A percentile compares a stretch with the other conserved stretches of the same genome.
Evolutionary conservation across 2,888 invertebrate species (phyloP).

Genomic region (Drosophila mercatorum): DNA sequence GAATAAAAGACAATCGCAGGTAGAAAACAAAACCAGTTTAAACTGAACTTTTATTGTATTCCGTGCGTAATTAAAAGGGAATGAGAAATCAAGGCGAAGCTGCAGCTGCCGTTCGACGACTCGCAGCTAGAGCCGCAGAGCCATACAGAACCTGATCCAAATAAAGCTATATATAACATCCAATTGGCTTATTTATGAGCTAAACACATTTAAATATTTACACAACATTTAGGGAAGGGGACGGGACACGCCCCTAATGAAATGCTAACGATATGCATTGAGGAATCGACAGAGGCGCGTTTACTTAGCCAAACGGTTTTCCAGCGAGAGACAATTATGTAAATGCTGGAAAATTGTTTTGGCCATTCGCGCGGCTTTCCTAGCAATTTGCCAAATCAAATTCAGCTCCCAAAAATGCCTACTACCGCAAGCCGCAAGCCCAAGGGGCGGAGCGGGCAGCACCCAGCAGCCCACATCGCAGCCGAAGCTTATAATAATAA

Average conservation of each 20-base stretch:
- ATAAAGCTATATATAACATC: constrained; percentile 2
- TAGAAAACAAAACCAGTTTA: constrained; percentile 56
- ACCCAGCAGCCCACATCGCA: constrained; percentile 19
- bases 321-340: constrained; percentile 73
- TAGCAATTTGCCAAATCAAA: constrained; percentile 73
- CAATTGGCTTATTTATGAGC: constrained; percentile 65
- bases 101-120: constrained; percentile 30
- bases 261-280: constrained; percentile 3
- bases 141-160: constrained; percentile 49
- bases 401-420: constrained; percentile 36
- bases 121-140: constrained; percentile 33
- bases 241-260: constrained; percentile 10
- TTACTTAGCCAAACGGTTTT: constrained; percentile 43
- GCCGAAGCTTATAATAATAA: constrained; percentile 72
- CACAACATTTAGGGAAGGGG: constrained; percentile 23
- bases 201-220: constrained; percentile 64
- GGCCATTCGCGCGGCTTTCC: constrained; percentile 46
- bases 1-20: constrained; percentile 21
- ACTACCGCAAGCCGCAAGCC: background rate
- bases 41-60: constrained; percentile 63
- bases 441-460: constrained; percentile 26
- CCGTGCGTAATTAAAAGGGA: constrained; percentile 73
- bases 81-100: constrained; percentile 43
- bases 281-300: constrained; percentile 51
- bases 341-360: constrained; percentile 75